A percentile compares a stretch with the other conserved stretches of the same genome.
These are phyloP conservation scores for Bedellia somnulentella DNA, from an alignment of 2,888 invertebrate genomes.

Conservation along the genomic window DNA sequence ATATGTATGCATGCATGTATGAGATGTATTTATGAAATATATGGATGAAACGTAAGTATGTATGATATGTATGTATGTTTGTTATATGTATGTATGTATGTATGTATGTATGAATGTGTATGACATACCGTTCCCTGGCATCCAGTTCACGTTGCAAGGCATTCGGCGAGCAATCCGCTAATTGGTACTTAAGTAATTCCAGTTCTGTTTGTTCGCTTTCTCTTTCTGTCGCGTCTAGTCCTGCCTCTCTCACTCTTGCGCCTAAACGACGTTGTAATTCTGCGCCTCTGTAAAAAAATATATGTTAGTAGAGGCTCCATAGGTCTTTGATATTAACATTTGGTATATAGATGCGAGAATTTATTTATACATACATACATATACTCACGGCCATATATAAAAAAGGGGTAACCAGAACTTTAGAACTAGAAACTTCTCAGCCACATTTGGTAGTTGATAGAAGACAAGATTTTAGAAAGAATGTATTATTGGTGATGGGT, in stretches of 20 bases:
- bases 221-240: conserved; percentile 87
- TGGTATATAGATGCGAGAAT: too few relatives aligned
- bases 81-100: neutral
- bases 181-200: conserved; percentile 76
- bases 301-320: too few relatives aligned
- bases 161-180: conserved; percentile 60
- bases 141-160: neutral
- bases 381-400: too few relatives aligned
- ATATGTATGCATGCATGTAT: too few relatives aligned
- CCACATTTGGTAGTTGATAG: too few relatives aligned
- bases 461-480: too few relatives aligned
- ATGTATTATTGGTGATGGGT: too few relatives aligned
- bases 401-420: too few relatives aligned
- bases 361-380: too few relatives aligned
- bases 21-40: conserved; percentile 1
- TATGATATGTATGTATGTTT: neutral
- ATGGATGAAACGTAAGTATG: neutral
- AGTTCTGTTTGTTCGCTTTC: conserved; percentile 87
- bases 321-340: too few relatives aligned
- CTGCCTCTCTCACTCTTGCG: conserved; percentile 93
- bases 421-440: too few relatives aligned
- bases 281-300: conserved; percentile 73
- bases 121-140: neutral
- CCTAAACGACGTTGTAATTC: conserved; percentile 88
- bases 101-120: neutral